Evolutionary conservation across 1,140 invertebrate species (phyloP).

Genomic region (Cydia amplana): DNA sequence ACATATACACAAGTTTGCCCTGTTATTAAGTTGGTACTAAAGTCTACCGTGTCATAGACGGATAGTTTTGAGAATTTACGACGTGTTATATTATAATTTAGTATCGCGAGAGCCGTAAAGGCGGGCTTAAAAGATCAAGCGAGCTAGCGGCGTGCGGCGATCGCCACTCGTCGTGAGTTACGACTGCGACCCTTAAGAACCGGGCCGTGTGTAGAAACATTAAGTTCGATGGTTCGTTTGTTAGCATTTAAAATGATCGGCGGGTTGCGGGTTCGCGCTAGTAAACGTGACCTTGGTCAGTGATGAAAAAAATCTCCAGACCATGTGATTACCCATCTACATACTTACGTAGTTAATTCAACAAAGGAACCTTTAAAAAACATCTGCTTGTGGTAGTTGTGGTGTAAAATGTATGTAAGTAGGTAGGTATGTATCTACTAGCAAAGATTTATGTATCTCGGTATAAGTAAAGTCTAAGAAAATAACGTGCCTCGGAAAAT

Average conservation of each 20-base stretch:
- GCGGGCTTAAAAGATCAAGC: slow-evolving; percentile 73
- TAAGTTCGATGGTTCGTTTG: background rate
- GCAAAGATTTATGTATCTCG: too few relatives aligned
- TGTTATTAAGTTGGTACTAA: slow-evolving; percentile 49
- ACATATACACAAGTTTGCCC: background rate
- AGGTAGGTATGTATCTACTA: too few relatives aligned
- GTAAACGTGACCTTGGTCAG: too few relatives aligned
- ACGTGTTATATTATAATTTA: slow-evolving; percentile 78
- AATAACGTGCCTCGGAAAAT: too few relatives aligned
- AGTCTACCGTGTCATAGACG: slow-evolving; percentile 58
- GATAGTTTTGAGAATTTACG: slow-evolving; percentile 77
- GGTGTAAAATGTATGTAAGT: too few relatives aligned
- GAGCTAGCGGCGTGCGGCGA: slow-evolving; percentile 33
- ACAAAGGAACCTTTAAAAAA: too few relatives aligned
- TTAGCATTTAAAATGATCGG: background rate
- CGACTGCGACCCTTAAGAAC: background rate
- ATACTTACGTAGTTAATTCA: too few relatives aligned
- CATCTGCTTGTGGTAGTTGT: too few relatives aligned
- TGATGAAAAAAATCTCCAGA: too few relatives aligned
- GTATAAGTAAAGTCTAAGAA: too few relatives aligned
- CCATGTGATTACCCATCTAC: too few relatives aligned
- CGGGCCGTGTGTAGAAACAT: background rate
- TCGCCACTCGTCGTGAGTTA: slow-evolving; percentile 24
- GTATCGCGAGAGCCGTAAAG: slow-evolving; percentile 67
- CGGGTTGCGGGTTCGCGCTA: too few relatives aligned